These are phyloP conservation scores for Ceratosolen solmsi DNA, from an alignment of 1,140 invertebrate genomes.

Conservation along the genomic window DNA sequence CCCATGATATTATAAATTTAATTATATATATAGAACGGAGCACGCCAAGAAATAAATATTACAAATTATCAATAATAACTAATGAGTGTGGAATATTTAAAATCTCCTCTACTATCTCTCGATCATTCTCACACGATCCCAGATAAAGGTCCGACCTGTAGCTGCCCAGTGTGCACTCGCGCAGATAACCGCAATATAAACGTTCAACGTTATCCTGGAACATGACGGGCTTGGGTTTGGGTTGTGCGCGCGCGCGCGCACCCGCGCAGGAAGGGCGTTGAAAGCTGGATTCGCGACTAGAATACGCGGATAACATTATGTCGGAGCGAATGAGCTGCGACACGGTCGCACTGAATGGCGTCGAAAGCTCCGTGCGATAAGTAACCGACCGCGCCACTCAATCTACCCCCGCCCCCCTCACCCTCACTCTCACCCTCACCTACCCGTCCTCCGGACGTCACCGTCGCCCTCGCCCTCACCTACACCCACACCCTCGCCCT, in stretches of 20 bases:
- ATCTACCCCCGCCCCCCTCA: background rate
- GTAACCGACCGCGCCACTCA: constrained; percentile 25
- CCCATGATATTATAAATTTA: no score
- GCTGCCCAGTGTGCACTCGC: constrained; percentile 36
- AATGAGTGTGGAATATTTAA: background rate
- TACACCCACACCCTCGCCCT: background rate
- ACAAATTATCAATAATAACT: background rate
- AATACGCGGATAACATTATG: constrained; percentile 60
- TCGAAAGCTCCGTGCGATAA: constrained; percentile 61
- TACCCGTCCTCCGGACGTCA: background rate
- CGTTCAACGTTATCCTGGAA: constrained; percentile 52
- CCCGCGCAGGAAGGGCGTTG: constrained; percentile 53
- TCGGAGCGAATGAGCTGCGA: constrained; percentile 3
- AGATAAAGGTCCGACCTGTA: constrained; percentile 40
- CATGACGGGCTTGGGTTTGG: constrained; percentile 53
- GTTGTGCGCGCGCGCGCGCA: no score
- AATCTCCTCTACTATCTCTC: background rate
- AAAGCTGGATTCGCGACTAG: constrained; percentile 58
- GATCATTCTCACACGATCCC: background rate
- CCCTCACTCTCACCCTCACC: constrained; percentile 9
- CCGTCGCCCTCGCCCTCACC: background rate
- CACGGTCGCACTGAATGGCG: constrained; percentile 53
- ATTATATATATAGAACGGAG: no score
- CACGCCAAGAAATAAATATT: no score
- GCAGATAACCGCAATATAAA: constrained; percentile 57